A percentile compares a stretch with the other conserved stretches of the same genome.
Conservation (phyloP, 2,113 vertebrate genomes). For the Cyanoliseus patagonus region DNA sequence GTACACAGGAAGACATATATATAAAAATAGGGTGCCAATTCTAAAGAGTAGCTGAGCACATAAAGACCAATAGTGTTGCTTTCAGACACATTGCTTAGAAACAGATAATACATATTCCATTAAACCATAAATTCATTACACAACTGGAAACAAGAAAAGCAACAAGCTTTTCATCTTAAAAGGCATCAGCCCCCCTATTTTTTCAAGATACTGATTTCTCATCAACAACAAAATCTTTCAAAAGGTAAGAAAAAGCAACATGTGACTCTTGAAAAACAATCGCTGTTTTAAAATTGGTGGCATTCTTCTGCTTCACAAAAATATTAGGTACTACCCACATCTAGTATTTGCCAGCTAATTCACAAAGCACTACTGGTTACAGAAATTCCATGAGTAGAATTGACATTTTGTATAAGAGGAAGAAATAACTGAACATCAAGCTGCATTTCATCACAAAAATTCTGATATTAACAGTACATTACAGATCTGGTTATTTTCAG, state of each 20-base stretch:
- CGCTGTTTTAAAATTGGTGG: background rate
- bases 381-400: background rate
- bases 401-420: background rate
- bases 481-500: background rate
- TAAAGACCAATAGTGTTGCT: background rate
- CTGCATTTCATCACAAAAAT: background rate
- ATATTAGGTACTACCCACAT: background rate
- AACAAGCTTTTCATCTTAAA: background rate
- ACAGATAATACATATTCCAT: background rate
- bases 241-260: background rate
- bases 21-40: background rate
- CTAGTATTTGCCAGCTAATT: background rate
- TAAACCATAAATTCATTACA: background rate
- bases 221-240: background rate
- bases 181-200: accelerated
- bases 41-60: background rate
- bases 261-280: background rate
- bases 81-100: background rate
- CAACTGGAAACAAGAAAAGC: background rate
- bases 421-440: background rate
- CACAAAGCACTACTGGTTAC: background rate
- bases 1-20: accelerated
- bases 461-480: background rate
- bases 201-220: background rate
- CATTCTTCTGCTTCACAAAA: background rate